A percentile compares a stretch with the other conserved stretches of the same genome.
Conservation (phyloP, 1,140 invertebrate genomes). For the Cyrtorhinus lividipennis region DNA sequence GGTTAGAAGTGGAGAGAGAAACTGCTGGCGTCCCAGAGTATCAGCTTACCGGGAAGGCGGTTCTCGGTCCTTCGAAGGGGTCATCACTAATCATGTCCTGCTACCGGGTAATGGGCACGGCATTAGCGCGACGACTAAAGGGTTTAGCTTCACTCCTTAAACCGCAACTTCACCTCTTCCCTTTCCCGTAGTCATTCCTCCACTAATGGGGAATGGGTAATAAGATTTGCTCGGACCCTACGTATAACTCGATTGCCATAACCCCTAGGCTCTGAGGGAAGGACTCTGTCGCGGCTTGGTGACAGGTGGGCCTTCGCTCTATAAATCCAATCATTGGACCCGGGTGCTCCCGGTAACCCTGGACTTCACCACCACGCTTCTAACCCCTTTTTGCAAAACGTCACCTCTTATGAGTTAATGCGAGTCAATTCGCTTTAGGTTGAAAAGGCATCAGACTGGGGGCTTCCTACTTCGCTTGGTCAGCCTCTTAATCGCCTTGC, state of each 20-base stretch:
- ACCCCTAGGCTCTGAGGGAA: not conserved
- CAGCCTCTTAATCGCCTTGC: not conserved
- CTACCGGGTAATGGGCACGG: conserved; percentile 3
- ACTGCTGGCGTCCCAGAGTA: not conserved
- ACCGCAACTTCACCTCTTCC: not conserved
- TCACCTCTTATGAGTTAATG: conserved; percentile 9
- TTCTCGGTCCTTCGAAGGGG: not conserved
- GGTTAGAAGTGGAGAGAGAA: not conserved
- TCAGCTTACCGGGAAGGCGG: not conserved
- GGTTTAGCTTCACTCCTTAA: conserved; percentile 9
- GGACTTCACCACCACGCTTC: not conserved
- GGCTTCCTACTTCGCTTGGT: not conserved
- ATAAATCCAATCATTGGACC: conserved; percentile 10
- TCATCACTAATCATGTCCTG: conserved; percentile 9
- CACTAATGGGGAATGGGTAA: conserved; percentile 4
- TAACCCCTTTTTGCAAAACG: conserved; percentile 3
- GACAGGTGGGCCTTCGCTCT: conserved; percentile 2
- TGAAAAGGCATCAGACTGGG: not conserved
- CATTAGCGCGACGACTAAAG: conserved; percentile 6
- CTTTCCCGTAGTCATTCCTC: not conserved
- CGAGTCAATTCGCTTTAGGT: conserved; percentile 7
- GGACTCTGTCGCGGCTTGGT: conserved; percentile 2
- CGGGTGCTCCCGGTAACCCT: not conserved
- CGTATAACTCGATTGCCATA: conserved; percentile 1
- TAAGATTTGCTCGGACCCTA: conserved; percentile 4